Evolutionary conservation across 2,113 vertebrate genomes (phyloP).

Genomic region (Microtus pennsylvanicus): DNA sequence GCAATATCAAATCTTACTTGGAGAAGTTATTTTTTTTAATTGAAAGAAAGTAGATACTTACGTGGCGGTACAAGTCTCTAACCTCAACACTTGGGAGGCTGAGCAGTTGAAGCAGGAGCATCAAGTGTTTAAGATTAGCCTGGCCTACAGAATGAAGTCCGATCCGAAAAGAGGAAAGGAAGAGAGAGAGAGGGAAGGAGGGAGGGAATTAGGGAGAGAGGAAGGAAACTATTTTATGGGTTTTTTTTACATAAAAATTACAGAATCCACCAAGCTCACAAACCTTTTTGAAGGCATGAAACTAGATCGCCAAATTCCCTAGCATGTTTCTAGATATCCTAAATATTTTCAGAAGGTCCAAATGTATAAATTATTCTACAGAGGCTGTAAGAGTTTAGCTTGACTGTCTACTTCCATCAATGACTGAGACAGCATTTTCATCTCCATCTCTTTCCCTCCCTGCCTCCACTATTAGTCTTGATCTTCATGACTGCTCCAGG

Average conservation of each 20-base stretch:
- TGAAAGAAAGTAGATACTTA: background rate
- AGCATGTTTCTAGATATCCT: background rate
- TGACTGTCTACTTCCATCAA: conserved; percentile 70
- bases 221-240: background rate
- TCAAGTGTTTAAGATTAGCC: background rate
- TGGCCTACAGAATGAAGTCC: background rate
- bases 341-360: background rate
- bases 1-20: background rate
- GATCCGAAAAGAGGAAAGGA: background rate
- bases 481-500: conserved; percentile 80
- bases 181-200: too few relatives aligned
- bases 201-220: too few relatives aligned
- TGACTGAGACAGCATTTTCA: conserved; percentile 76
- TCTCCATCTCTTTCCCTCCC: conserved; percentile 74
- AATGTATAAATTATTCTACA: background rate
- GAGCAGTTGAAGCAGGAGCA: background rate
- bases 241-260: background rate
- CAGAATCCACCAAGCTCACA: background rate
- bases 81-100: too few relatives aligned
- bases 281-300: conserved; percentile 16
- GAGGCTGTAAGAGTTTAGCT: conserved; percentile 69
- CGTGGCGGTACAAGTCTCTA: background rate
- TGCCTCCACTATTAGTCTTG: conserved; percentile 70
- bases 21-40: background rate
- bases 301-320: conserved; percentile 13